These are phyloP conservation scores for Drosophila eohydei DNA, from an alignment of 2,888 invertebrate genomes.

Conservation along the genomic window DNA sequence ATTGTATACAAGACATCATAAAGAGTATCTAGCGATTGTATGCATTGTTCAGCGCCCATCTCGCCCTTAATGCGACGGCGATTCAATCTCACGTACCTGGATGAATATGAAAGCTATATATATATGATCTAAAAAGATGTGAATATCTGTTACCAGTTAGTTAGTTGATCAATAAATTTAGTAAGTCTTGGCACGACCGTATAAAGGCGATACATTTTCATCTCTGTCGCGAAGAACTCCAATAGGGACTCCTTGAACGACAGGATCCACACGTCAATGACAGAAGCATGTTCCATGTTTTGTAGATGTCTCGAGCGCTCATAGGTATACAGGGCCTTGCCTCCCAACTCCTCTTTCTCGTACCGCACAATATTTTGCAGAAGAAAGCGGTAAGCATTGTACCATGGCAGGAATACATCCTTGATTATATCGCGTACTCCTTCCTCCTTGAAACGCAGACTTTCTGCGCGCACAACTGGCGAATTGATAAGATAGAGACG, in stretches of 20 bases:
- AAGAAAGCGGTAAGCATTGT: constrained; percentile 95
- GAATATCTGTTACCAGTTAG: constrained; percentile 90
- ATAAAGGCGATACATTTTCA: constrained; percentile 97
- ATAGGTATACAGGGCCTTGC: constrained; percentile 86
- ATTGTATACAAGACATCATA: constrained; percentile 95
- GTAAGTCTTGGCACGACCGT: constrained; percentile 97
- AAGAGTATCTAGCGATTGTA: constrained; percentile 93
- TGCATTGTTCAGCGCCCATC: constrained; percentile 91
- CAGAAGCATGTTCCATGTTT: constrained; percentile 83
- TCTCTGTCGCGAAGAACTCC: constrained; percentile 94
- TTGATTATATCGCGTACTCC: constrained; percentile 98
- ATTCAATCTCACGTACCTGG: constrained; percentile 96
- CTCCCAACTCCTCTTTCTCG: constrained; percentile 87
- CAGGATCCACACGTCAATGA: constrained; percentile 99
- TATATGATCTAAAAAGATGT: background rate
- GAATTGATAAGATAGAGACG: constrained; percentile 98
- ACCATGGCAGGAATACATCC: constrained; percentile 99
- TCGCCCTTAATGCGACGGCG: constrained; percentile 97
- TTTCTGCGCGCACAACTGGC: constrained; percentile 98
- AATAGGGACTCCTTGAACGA: constrained; percentile 98
- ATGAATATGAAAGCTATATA: background rate
- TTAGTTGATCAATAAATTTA: constrained; percentile 98
- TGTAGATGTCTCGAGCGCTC: constrained; percentile 85
- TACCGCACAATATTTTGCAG: constrained; percentile 96
- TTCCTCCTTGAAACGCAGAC: constrained; percentile 97